A percentile compares a stretch with the other conserved stretches of the same genome.
Conservation (phyloP, 2,113 vertebrate species). For the Manacus vitellinus region DNA sequence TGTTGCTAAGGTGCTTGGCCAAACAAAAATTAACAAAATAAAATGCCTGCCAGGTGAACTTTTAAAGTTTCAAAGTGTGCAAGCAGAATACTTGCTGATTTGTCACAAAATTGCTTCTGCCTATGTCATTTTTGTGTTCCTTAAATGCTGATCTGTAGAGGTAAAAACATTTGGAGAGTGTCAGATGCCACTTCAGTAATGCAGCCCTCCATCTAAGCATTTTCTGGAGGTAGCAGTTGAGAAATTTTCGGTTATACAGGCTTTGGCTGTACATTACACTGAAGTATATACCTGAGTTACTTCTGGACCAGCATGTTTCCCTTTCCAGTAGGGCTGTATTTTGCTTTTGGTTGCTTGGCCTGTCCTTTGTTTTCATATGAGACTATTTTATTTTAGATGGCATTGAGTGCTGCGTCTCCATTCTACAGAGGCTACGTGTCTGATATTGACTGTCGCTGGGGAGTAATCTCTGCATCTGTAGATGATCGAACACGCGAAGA, state of each 20-base stretch:
- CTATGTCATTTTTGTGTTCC: neutral
- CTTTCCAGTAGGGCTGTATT: neutral
- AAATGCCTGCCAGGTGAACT: neutral
- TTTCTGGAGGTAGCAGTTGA: neutral
- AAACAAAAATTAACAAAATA: neutral
- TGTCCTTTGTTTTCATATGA: neutral
- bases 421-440: constrained; percentile 96
- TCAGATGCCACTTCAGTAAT: neutral
- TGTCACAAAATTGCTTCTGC: neutral
- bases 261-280: neutral
- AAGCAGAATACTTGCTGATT: neutral
- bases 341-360: neutral
- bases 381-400: constrained; percentile 84
- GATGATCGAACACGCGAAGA: constrained; percentile 95
- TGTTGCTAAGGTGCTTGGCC: neutral
- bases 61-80: fast-evolving
- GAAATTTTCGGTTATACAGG: neutral
- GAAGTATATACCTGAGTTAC: neutral
- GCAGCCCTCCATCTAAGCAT: fast-evolving
- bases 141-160: neutral
- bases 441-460: constrained; percentile 97
- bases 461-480: constrained; percentile 95
- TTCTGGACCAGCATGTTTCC: neutral
- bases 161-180: neutral
- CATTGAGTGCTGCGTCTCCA: constrained; percentile 93